phyloP scores from a whole-genome alignment of 2,888 invertebrate genomes.

The Eupithecia insigniata region DNA sequence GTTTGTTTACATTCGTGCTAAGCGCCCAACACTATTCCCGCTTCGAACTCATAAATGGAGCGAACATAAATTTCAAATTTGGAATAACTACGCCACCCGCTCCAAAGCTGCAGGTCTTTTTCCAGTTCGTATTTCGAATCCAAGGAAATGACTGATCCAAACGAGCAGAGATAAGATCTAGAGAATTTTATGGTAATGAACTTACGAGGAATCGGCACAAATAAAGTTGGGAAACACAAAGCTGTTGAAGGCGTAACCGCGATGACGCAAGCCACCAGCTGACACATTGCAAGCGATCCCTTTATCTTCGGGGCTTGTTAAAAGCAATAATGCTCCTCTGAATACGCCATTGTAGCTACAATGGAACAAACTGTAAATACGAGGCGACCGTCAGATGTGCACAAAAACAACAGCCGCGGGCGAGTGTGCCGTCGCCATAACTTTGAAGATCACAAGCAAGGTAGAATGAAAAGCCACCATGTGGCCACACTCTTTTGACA shows the following conservation, averaged over 20 bases:
- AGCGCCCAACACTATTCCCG: constrained; percentile 54
- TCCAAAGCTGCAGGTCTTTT: constrained; percentile 28
- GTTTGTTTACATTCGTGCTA: constrained; percentile 56
- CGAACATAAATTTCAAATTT: constrained; percentile 37
- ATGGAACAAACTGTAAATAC: constrained; percentile 44
- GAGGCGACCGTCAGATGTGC: constrained; percentile 54
- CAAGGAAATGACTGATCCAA: constrained; percentile 31
- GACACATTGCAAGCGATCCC: constrained; percentile 58
- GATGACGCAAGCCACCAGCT: constrained; percentile 42
- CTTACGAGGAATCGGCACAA: constrained; percentile 38
- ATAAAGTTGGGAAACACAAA: constrained; percentile 47
- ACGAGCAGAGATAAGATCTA: constrained; percentile 32
- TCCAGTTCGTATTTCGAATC: constrained; percentile 35
- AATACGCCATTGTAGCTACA: constrained; percentile 48
- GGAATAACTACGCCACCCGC: constrained; percentile 27
- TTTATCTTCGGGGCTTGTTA: constrained; percentile 50
- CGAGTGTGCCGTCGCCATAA: constrained; percentile 34
- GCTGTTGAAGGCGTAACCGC: constrained; percentile 46
- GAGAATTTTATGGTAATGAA: constrained; percentile 40
- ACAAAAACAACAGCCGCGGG: constrained; percentile 55
- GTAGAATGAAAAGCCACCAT: constrained; percentile 31
- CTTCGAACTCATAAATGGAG: constrained; percentile 49
- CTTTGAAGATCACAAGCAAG: constrained; percentile 36
- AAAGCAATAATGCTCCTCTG: constrained; percentile 50
- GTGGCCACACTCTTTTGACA: constrained; percentile 34